Percentiles rank a stretch among this genome's conserved stretches.
Evolutionary conservation across 1,140 invertebrate genomes (phyloP).

Genomic region (Drosophila tsacasi): DNA sequence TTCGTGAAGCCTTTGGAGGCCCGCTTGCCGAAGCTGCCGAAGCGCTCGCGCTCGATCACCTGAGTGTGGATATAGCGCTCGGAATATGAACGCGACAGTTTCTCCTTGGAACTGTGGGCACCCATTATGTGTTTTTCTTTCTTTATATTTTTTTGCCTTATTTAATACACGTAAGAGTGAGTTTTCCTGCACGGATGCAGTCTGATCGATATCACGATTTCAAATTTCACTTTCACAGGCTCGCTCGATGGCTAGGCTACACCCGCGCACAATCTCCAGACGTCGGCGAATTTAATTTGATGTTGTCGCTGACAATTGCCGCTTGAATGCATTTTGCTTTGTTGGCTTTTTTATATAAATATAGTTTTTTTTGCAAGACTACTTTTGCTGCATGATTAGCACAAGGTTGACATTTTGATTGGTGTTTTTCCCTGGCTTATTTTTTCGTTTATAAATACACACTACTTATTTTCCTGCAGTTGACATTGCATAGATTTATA

Average conservation of each 20-base stretch:
- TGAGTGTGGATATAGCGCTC: slow-evolving; percentile 85
- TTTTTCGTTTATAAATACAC: slow-evolving; percentile 10
- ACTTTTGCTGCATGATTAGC: slow-evolving; percentile 41
- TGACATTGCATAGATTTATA: slow-evolving; percentile 58
- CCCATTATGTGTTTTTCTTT: slow-evolving; percentile 86
- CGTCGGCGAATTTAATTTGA: slow-evolving; percentile 69
- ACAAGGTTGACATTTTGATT: slow-evolving; percentile 62
- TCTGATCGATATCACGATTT: slow-evolving; percentile 57
- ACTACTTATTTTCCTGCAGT: slow-evolving; percentile 27
- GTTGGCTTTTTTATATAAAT: slow-evolving; percentile 15
- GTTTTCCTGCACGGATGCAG: slow-evolving; percentile 29
- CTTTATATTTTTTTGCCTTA: slow-evolving; percentile 23
- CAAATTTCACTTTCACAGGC: slow-evolving; percentile 70
- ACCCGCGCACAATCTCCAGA: slow-evolving; percentile 68
- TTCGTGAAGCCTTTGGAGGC: slow-evolving; percentile 74
- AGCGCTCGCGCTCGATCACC: slow-evolving; percentile 86
- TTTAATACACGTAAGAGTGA: slow-evolving; percentile 12
- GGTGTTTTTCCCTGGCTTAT: not conserved
- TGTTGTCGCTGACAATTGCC: slow-evolving; percentile 70
- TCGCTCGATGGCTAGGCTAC: slow-evolving; percentile 27
- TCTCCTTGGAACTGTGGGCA: slow-evolving; percentile 89
- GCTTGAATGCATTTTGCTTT: slow-evolving; percentile 65
- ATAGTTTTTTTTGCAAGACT: slow-evolving; percentile 33
- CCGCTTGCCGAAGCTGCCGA: slow-evolving; percentile 87
- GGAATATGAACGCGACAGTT: slow-evolving; percentile 87